Conservation (phyloP, 2,888 invertebrate species). For the Creontiades dilutus region DNA sequence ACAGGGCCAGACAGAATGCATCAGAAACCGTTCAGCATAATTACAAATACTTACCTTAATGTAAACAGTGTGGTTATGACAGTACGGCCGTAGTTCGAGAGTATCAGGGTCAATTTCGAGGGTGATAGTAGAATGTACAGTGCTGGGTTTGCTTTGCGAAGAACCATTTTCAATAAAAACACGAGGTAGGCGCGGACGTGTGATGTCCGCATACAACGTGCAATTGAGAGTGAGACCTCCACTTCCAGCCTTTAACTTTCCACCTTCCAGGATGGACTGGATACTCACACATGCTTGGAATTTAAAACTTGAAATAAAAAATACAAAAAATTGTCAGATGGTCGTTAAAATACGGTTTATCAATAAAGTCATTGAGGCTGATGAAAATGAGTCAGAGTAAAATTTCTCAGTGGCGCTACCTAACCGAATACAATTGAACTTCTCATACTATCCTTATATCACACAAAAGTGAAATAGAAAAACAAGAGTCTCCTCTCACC, state of each 20-base stretch:
- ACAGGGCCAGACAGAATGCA: too few relatives aligned
- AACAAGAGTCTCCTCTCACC: too few relatives aligned
- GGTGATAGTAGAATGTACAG: constrained; percentile 77
- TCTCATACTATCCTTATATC: too few relatives aligned
- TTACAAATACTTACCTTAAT: constrained; percentile 82
- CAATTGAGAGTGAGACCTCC: constrained; percentile 83
- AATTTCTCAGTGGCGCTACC: too few relatives aligned
- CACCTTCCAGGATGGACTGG: constrained; percentile 80
- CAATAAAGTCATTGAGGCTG: too few relatives aligned
- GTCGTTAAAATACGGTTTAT: too few relatives aligned
- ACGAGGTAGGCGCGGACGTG: constrained; percentile 86
- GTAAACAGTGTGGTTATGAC: constrained; percentile 89
- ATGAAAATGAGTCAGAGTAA: too few relatives aligned
- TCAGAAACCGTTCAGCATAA: too few relatives aligned
- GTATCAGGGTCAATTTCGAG: constrained; percentile 77
- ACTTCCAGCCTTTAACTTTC: constrained; percentile 67
- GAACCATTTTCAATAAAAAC: constrained; percentile 84
- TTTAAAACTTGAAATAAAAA: constrained; percentile 81
- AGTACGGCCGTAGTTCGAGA: constrained; percentile 79
- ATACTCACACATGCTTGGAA: constrained; percentile 92
- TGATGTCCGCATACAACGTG: constrained; percentile 89
- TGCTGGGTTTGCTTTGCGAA: constrained; percentile 74
- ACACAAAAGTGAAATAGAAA: too few relatives aligned
- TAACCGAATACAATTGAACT: too few relatives aligned
- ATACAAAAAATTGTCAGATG: background rate